Base-by-base conservation (phyloP, 2,888 invertebrate species). In the Micoletzkya japonica region DNA sequence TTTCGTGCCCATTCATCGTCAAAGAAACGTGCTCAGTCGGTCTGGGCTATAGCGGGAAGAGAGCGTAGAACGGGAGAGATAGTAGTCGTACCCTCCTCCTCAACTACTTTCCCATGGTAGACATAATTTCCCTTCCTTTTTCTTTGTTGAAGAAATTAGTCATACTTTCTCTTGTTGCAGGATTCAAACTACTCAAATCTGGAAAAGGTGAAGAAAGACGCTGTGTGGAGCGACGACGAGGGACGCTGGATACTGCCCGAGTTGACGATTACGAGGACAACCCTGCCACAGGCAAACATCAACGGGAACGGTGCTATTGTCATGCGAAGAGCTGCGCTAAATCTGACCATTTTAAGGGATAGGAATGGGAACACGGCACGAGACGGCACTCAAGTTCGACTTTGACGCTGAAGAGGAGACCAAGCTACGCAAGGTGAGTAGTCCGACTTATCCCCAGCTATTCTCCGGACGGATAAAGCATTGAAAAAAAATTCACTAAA, bases 221-320 rank as follows among this genome's bases (percentile, higher is more conserved):
- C 91, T 0, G 84, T 89, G 57, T 93, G 92, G 92, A 90, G 91
- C 82, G 92, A 92, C 72, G 92, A 92, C 71, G 87, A 89, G 1
- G 90, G 90, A 30, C 52, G 75, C 57, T 79, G 79, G 79, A 70
- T 76, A 26, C 84, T 93, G 69, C 92, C 92, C 0, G 91, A 91
- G 73, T 83, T 91, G 64, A 86, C 89, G 6, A 87, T 90, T 54
- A 89, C 89, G 39, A 88, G 90, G 73, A 90, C 91, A 0, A 90
- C 90, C 82, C 87, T 92, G 64, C 92, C 92, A 6, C 90, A 90
- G 28, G 89, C 81, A 7, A 49, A 49, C 3, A 75, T 68, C 20
- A 77, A 77, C 70, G 79, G 79, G 17, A 49, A 60, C 30, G 32
- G 59, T 17, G 34, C n/a, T n/a, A n/a, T n/a, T n/a, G n/a, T n/a